phyloP scores from a whole-genome alignment of 2,888 invertebrate genomes.

The Pammene fasciana region DNA sequence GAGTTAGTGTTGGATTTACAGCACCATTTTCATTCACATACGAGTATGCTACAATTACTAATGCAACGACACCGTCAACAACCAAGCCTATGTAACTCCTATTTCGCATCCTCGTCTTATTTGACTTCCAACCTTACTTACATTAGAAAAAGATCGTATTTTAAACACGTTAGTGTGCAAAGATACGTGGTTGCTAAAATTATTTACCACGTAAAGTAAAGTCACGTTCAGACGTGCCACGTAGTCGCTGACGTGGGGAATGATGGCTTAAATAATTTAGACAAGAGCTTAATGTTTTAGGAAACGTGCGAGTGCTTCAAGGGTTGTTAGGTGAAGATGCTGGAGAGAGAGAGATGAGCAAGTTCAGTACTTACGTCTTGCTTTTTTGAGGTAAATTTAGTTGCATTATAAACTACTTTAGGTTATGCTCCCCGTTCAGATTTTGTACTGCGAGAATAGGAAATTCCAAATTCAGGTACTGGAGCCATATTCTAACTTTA shows the following conservation, averaged over 20 bases:
- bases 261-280: constrained; percentile 36
- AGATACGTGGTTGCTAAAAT: constrained; percentile 3
- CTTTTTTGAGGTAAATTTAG: too few relatives aligned
- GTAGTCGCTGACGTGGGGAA: constrained; percentile 35
- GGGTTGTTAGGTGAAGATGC: constrained; percentile 1
- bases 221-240: constrained; percentile 28
- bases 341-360: not conserved
- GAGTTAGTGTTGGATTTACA: not conserved
- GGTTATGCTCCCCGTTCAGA: too few relatives aligned
- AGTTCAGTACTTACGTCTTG: not conserved
- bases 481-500: too few relatives aligned
- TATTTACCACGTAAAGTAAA: not conserved
- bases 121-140: not conserved
- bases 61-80: not conserved
- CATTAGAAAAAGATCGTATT: not conserved
- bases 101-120: not conserved
- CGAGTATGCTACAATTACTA: constrained; percentile 10
- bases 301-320: not conserved
- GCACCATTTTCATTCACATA: not conserved
- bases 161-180: not conserved
- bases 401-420: too few relatives aligned
- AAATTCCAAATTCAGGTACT: too few relatives aligned
- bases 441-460: too few relatives aligned
- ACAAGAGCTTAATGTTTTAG: constrained; percentile 21
- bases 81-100: not conserved